Evolutionary conservation across 2,888 invertebrate species (phyloP), one percentile per base, ranked within the genome.

Genomic region (Hirudinaria manillensis): DNA sequence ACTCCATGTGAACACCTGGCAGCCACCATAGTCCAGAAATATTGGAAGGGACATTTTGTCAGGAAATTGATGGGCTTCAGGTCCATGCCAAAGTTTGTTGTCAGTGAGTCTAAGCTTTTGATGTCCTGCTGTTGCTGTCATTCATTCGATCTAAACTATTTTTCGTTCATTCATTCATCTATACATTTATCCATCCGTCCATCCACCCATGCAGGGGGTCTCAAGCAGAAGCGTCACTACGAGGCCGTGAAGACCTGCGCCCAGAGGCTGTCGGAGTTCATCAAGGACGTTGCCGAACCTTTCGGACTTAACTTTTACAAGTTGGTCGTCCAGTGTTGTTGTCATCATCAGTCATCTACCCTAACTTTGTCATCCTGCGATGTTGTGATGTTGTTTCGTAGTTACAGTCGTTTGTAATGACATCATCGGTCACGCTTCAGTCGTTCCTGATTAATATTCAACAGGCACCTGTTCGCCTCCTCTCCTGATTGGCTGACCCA

Each of bases 271-370:
- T 56, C 73, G 3, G 19, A 21, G 4, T 61, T 32, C 34, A 34
- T 73, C 65, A 29, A 38, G 19, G n/a, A 55, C 65, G 36, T 61
- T 45, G 61, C 61, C 2, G 32, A 65, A n/a, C 19, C 65, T 19
- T 56, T 73, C 29, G 73, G 73, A 13, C 73, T 73, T 51, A n/a
- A 55, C 2, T 72, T 72, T 45, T 72, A 55, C 56, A 72, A 53
- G 72, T 72, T 24, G 32, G 72, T 72, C 34, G 27, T 71, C 65
- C 27, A 65, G 38, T 24, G 66, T 65, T 51, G 45, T 74, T 29
- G 51, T 74, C 32, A 45, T 68, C 32, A 67, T 74, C 51, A 74
- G n/a, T 74, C 32, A 68, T 74, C 51, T 68, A 68, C 51, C 3
- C 51, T n/a, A 68, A 68, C 32, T 45, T 74, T 29, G 27, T 74